These are phyloP conservation scores for Drosophila maculinotata DNA, from an alignment of 2,888 invertebrate species.

Conservation along the genomic window DNA sequence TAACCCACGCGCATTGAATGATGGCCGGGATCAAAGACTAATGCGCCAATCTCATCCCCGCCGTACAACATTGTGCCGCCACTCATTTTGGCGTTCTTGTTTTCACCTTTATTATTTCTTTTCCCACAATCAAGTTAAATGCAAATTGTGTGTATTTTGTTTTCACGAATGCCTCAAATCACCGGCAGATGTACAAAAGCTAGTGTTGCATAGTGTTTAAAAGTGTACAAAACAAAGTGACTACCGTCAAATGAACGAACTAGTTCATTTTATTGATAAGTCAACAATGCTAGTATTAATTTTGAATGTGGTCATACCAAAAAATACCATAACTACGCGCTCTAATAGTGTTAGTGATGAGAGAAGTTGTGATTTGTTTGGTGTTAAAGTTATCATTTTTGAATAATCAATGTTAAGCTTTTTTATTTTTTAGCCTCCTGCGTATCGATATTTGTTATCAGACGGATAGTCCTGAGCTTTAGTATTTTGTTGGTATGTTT, in stretches of 20 bases:
- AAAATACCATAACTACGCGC: not conserved
- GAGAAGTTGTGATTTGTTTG: not conserved
- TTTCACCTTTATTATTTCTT: conserved; percentile 9
- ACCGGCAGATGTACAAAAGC: conserved; percentile 55
- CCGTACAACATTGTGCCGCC: conserved; percentile 92
- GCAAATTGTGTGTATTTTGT: conserved; percentile 60
- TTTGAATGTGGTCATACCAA: no score
- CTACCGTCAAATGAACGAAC: conserved; percentile 1
- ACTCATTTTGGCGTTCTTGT: conserved; percentile 80
- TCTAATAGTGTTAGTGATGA: not conserved
- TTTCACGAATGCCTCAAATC: conserved; percentile 38
- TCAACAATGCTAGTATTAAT: no score
- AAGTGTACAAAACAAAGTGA: conserved; percentile 1
- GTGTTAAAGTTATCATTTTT: not conserved
- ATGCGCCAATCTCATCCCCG: conserved; percentile 99
- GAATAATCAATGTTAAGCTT: not conserved
- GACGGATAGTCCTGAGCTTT: conserved; percentile 8
- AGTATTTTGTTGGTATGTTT: conserved; percentile 25
- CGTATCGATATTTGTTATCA: not conserved
- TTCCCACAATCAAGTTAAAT: conserved; percentile 7
- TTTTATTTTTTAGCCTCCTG: not conserved
- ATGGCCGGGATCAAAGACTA: conserved; percentile 98
- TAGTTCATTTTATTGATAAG: not conserved
- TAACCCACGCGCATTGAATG: conserved; percentile 93
- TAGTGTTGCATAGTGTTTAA: conserved; percentile 39